Base-by-base conservation (phyloP, 1,140 invertebrate species). In the Rhynchophorus ferrugineus region DNA sequence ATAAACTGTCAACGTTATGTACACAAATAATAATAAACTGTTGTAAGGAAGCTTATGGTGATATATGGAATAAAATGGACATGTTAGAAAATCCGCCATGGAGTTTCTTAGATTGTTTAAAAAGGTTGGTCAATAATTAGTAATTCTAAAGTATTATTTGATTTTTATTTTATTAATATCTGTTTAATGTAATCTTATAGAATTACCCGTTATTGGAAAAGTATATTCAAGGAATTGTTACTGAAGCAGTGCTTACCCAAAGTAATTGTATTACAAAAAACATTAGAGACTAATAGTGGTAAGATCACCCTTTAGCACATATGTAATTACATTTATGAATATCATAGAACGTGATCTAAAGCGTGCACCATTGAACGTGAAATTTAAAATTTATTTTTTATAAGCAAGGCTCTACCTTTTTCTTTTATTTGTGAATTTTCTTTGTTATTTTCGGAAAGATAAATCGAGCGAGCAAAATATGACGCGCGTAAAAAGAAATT, bases 191-290 rank as follows among this genome's bases (percentile, higher is more conserved):
- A 6, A 2, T 46, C 29, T 49, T 49, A 16, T 13, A 49, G 47
- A 22, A 56, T 63, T 44, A 51, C 48, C 18, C 54, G 53, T 24
- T 64, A 64, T 44, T 64, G 62, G 62, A 44, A 33, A n/a, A 42
- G 58, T 18, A 58, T 62, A 8, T 64, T 62, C 43, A 45, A 49
- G 34, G 54, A 57, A 2, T 44, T 58, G 16, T 9, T 64, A 18
- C 24, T 64, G 20, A 64, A 64, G 44, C 62, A 64, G 16, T 60
- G 47, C 33, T 52, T 33, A 11, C 24, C 24, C 24, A 29, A 5
- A 11, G 24, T 29, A 29, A 11, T 6, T 6, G 24, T 11, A 6
- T 29, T 29, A 11, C 11, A 29, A 5, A 29, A 11, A 29, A 6
- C 11, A 29, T 11, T 29, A 29, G 24, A 29, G 5, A 29, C 5